Evolutionary conservation across 2,888 invertebrate genomes (phyloP), one percentile per base, ranked within the genome.

Genomic region (Eurytoma adleriae): DNA sequence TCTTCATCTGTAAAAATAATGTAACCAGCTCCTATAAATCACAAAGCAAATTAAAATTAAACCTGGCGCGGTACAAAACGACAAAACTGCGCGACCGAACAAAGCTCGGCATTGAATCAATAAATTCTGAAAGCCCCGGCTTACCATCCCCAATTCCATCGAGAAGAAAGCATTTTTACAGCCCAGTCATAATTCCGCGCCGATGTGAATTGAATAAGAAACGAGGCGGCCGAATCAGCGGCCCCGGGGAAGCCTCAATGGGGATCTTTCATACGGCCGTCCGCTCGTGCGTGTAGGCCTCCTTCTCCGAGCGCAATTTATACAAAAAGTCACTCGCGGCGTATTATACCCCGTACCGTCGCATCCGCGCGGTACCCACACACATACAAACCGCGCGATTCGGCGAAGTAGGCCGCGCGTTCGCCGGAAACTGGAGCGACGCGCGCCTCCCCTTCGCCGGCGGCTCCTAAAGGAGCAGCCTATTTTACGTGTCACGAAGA

Each of bases 361-460:
- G 27, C 20, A 13, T 30, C 24, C 3, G 14, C 20, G 20, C 27
- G 61, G n/a, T 18, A 40, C 54, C 50, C 40, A 24, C 10, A 40
- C 24, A 10, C 59, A 14, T 20, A 16, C 27, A n/a, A 4, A 7
- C 5, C 40, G 40, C 7, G 7, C 40, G 40, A 40, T 40, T 40
- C 10, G 20, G 24, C 54, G 13, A 61, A 75, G 59, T 59, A 66
- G 68, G 75, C 75, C 75, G 50, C 61, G 12, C 7, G 16, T 14
- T 18, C 27, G 30, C 64, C 54, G 70, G 77, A 64, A 77, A 70
- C 70, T 77, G 70, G 70, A 64, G 10, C 77, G 56, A 57, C 50
- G 16, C 54, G 16, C 54, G 54, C 16, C 14, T 54, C 54, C 54
- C 54, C 54, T 54, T 54, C 16, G 54, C 3, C 54, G 54, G 54